These are phyloP conservation scores for Hydraecia micacea DNA, from an alignment of 2,888 invertebrate species.

Conservation along the genomic window DNA sequence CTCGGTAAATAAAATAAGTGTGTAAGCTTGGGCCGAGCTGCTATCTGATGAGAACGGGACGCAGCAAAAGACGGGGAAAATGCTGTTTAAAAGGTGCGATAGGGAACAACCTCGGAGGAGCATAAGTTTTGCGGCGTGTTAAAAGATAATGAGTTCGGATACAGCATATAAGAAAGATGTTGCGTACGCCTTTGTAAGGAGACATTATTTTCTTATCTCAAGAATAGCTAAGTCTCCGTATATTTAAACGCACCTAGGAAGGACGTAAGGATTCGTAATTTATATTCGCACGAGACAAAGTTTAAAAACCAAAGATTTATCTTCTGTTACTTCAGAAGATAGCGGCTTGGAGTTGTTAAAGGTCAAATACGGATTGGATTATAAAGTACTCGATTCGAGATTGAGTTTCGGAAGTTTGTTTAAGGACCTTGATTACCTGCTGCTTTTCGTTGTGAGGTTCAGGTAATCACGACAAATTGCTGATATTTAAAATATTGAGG, in stretches of 20 bases:
- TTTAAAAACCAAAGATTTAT: slow-evolving; percentile 85
- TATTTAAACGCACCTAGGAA: slow-evolving; percentile 82
- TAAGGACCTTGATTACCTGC: slow-evolving; percentile 69
- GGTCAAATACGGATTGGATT: slow-evolving; percentile 77
- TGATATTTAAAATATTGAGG: slow-evolving; percentile 26
- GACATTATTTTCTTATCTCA: slow-evolving; percentile 85
- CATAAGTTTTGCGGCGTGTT: slow-evolving; percentile 86
- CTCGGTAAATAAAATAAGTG: slow-evolving; percentile 88
- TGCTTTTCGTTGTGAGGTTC: slow-evolving; percentile 33
- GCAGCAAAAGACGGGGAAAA: slow-evolving; percentile 82
- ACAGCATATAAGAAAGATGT: slow-evolving; percentile 83
- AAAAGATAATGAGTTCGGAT: slow-evolving; percentile 88
- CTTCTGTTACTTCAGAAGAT: slow-evolving; percentile 77
- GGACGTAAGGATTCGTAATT: slow-evolving; percentile 81
- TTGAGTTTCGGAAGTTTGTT: slow-evolving; percentile 75
- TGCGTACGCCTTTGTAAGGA: slow-evolving; percentile 82
- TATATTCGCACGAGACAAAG: slow-evolving; percentile 81
- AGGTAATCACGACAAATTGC: slow-evolving; percentile 48
- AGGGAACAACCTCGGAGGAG: slow-evolving; percentile 82
- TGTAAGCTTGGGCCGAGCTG: slow-evolving; percentile 81
- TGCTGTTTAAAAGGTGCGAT: slow-evolving; percentile 86
- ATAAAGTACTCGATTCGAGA: slow-evolving; percentile 77
- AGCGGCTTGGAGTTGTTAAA: slow-evolving; percentile 76
- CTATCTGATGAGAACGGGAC: slow-evolving; percentile 87
- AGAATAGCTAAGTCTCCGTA: slow-evolving; percentile 77